Percentiles rank a stretch among this genome's conserved stretches.
These are phyloP conservation scores for Pterois miles DNA, from an alignment of 2,797 vertebrate species.

Conservation along the genomic window DNA sequence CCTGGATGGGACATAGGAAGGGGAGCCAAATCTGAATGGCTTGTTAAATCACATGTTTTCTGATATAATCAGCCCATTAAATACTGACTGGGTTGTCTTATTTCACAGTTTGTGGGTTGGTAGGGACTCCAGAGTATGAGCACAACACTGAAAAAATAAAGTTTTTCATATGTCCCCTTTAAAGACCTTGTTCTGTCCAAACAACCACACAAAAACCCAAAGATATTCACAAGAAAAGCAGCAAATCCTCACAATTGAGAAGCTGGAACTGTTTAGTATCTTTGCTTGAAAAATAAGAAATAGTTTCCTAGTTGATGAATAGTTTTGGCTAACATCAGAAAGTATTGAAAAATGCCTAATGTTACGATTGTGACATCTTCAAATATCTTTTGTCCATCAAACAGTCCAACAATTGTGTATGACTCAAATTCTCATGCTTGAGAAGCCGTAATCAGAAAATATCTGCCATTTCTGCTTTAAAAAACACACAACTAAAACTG, in stretches of 20 bases:
- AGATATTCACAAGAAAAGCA: not conserved
- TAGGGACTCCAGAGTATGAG: no score
- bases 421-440: not conserved
- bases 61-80: no score
- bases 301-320: not conserved
- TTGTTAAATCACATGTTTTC: no score
- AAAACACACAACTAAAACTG: not conserved
- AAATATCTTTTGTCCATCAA: not conserved
- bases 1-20: no score
- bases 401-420: not conserved
- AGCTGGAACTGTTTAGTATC: not conserved
- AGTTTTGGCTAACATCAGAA: no score
- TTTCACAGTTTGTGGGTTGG: no score
- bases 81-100: no score
- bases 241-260: not conserved
- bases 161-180: no score
- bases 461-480: not conserved
- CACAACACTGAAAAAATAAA: no score
- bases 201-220: no score
- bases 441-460: not conserved
- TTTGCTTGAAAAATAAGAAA: not conserved
- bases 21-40: no score
- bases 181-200: not conserved
- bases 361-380: rapidly evolving
- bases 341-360: no score